These are phyloP conservation scores for Phortica variegata DNA, from an alignment of 1,140 invertebrate genomes.

Conservation along the genomic window DNA sequence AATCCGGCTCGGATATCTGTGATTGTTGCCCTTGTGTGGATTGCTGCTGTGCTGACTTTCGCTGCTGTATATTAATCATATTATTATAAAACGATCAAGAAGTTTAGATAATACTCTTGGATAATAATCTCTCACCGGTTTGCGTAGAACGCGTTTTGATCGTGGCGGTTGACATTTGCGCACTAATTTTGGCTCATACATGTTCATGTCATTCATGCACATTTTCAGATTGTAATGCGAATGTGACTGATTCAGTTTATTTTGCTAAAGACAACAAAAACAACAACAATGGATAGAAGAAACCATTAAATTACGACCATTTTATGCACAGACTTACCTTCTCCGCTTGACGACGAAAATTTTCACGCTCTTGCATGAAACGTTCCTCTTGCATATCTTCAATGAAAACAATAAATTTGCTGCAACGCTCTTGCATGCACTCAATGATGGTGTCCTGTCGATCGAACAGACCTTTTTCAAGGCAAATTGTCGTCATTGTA, in stretches of 20 bases:
- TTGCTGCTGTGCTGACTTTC: not conserved
- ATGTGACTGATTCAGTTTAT: slow-evolving; percentile 2
- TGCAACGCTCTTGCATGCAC: slow-evolving; percentile 37
- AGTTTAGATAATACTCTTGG: not conserved
- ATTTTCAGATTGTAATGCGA: slow-evolving; percentile 45
- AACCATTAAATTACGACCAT: not conserved
- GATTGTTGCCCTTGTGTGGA: not conserved
- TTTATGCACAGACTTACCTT: not conserved
- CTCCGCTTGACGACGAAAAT: not conserved
- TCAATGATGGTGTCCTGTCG: slow-evolving; percentile 43
- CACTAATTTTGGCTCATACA: slow-evolving; percentile 44
- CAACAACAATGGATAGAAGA: not conserved
- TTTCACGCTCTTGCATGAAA: slow-evolving; percentile 28
- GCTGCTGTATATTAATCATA: not conserved
- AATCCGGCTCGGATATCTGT: not conserved
- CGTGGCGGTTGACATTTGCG: slow-evolving; percentile 17
- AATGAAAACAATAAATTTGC: slow-evolving; percentile 35
- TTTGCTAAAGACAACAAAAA: not conserved
- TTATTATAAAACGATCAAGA: too few species aligned
- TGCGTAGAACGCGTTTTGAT: not conserved
- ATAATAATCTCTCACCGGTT: not conserved
- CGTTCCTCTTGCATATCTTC: slow-evolving; percentile 45
- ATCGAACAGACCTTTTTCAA: slow-evolving; percentile 40
- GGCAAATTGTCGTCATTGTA: slow-evolving; percentile 36
- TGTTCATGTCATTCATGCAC: slow-evolving; percentile 42